Conservation (phyloP, 2,888 invertebrate genomes). For the Leptogaster cylindrica region DNA sequence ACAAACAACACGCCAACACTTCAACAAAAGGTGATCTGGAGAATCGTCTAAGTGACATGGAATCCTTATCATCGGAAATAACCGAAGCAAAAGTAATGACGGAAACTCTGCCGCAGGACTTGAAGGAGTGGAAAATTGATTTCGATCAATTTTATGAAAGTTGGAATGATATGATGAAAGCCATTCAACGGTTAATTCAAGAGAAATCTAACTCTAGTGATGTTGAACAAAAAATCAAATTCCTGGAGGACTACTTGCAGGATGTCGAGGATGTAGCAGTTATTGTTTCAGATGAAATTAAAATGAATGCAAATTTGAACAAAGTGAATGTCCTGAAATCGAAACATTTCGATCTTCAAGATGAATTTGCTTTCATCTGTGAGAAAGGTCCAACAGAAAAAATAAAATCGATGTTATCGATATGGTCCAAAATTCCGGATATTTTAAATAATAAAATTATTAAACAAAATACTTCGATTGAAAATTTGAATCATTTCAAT, state of each 20-base stretch:
- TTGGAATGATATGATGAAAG: constrained; percentile 61
- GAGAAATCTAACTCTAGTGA: constrained; percentile 65
- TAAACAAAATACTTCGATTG: constrained; percentile 61
- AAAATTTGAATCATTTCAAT: constrained; percentile 60
- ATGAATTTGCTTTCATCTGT: constrained; percentile 52
- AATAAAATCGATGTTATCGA: constrained; percentile 53
- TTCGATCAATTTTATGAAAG: constrained; percentile 60
- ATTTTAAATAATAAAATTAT: constrained; percentile 58
- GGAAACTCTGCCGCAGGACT: constrained; percentile 53
- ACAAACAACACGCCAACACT: constrained; percentile 58
- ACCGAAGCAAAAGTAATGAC: constrained; percentile 55
- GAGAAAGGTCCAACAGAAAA: constrained; percentile 49
- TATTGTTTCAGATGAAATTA: constrained; percentile 53
- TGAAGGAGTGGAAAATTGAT: constrained; percentile 59
- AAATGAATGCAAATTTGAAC: constrained; percentile 57
- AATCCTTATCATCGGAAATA: constrained; percentile 60
- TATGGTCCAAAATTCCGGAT: constrained; percentile 57
- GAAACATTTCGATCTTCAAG: constrained; percentile 53
- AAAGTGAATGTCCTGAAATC: constrained; percentile 55
- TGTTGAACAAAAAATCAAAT: constrained; percentile 52
- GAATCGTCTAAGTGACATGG: constrained; percentile 60
- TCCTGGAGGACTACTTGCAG: constrained; percentile 54
- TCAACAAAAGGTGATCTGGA: constrained; percentile 58
- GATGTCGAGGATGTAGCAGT: constrained; percentile 51
- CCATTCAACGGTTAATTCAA: constrained; percentile 56